phyloP scores from a whole-genome alignment of 2,797 vertebrate genomes.

The Acanthurus lineatus region DNA sequence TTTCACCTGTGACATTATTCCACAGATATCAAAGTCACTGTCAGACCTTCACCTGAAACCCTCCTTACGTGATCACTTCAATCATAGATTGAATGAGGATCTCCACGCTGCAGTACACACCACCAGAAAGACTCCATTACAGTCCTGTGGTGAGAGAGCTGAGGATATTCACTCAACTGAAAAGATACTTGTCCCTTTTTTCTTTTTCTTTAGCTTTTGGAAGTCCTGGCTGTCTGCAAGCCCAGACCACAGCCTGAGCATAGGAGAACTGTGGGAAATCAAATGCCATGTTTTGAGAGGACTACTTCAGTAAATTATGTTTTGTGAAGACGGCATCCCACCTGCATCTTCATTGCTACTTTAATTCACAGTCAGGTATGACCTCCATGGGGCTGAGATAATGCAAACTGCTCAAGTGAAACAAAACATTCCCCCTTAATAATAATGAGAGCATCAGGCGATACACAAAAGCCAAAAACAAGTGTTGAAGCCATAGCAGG shows the following conservation, averaged over 20 bases:
- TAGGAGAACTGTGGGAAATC: background rate
- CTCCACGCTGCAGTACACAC: background rate
- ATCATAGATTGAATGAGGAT: constrained; percentile 4
- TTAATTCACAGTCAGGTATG: constrained; percentile 5
- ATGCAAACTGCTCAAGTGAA: constrained; percentile 10
- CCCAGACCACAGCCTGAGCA: background rate
- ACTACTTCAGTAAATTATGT: background rate
- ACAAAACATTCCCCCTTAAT: background rate
- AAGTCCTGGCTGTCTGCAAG: background rate
- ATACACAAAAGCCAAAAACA: background rate
- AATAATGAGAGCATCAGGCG: background rate
- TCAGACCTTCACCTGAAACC: constrained; percentile 10
- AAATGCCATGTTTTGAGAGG: background rate
- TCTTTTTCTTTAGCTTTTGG: background rate
- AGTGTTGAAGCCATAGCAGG: background rate
- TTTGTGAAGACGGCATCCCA: background rate
- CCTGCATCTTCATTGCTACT: background rate
- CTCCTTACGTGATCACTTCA: background rate
- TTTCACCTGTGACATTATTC: constrained; percentile 8
- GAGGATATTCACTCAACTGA: constrained; percentile 15
- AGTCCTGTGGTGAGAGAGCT: background rate
- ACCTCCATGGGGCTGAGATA: background rate
- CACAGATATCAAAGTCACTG: constrained; percentile 8
- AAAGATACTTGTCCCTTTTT: background rate
- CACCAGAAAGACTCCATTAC: background rate